These are phyloP conservation scores for Matsumyia berberina DNA, from an alignment of 2,888 invertebrate genomes.

Conservation along the genomic window DNA sequence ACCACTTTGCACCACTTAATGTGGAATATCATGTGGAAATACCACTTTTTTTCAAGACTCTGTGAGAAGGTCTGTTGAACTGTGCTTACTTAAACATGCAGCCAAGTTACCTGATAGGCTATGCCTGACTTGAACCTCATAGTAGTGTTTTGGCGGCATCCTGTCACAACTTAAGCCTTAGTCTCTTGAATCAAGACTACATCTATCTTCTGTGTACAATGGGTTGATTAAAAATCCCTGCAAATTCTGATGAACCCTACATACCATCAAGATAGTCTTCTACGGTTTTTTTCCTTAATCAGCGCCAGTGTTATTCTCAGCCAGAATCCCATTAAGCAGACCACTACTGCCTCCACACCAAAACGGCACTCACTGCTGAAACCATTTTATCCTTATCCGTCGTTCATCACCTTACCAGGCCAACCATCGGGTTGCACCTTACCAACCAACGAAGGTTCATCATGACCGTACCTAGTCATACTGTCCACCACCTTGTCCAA, in stretches of 20 bases:
- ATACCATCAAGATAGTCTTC: slow-evolving; percentile 50
- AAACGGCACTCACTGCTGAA: slow-evolving; percentile 31
- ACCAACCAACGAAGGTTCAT: slow-evolving; percentile 10
- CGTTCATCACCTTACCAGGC: slow-evolving; percentile 50
- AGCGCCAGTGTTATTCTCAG: slow-evolving; percentile 29
- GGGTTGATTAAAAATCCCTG: background rate
- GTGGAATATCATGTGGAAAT: no score
- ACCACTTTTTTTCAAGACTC: no score
- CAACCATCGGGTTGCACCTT: slow-evolving; percentile 60
- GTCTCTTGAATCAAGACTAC: no score
- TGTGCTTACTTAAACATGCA: no score
- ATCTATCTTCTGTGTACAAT: background rate
- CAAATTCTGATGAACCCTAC: slow-evolving; percentile 33
- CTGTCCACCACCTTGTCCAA: slow-evolving; percentile 61
- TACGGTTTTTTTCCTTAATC: slow-evolving; percentile 55
- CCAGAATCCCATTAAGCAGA: slow-evolving; percentile 62
- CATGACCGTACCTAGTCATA: slow-evolving; percentile 18
- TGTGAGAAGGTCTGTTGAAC: no score
- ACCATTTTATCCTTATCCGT: slow-evolving; percentile 57
- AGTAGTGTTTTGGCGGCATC: no score
- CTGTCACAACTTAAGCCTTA: no score
- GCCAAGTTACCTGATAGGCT: no score
- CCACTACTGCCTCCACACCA: slow-evolving; percentile 5
- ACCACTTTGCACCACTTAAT: no score
- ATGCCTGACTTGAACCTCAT: no score